Evolutionary conservation across 1,140 invertebrate genomes (phyloP).

Genomic region (Trichoplusia ni): DNA sequence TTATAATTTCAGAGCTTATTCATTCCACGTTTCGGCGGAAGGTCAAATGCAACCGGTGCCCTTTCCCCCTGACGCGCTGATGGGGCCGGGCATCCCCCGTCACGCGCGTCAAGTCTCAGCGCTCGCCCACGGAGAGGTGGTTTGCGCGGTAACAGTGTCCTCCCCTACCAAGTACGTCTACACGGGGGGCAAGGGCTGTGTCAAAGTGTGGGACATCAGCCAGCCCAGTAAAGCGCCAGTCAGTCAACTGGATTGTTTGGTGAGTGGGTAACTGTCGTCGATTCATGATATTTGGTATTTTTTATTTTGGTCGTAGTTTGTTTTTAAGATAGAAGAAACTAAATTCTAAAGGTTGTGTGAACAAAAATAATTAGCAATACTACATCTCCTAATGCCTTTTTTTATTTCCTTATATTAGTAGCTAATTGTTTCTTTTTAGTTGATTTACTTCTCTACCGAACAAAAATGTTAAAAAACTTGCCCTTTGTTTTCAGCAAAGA

Average conservation of each 20-base stretch:
- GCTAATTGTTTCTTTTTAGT: no score
- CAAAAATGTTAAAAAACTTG: not conserved
- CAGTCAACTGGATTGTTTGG: constrained; percentile 94
- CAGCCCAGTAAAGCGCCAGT: constrained; percentile 90
- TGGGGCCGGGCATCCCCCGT: constrained; percentile 96
- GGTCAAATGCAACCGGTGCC: constrained; percentile 96
- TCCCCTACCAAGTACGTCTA: constrained; percentile 98
- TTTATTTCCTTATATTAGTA: no score
- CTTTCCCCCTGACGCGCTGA: constrained; percentile 96
- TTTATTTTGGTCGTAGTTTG: constrained; percentile 7
- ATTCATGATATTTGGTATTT: constrained; percentile 22
- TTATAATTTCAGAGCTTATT: constrained; percentile 89
- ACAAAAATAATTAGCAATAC: not conserved
- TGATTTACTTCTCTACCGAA: no score
- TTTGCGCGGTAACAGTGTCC: constrained; percentile 95
- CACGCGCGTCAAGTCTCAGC: constrained; percentile 96
- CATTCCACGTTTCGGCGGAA: constrained; percentile 93
- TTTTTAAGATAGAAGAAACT: not conserved
- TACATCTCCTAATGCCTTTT: no score
- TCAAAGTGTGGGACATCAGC: constrained; percentile 97
- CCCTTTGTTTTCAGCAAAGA: constrained; percentile 86
- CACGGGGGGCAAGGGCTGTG: constrained; percentile 98
- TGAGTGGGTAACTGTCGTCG: constrained; percentile 82
- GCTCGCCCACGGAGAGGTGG: constrained; percentile 96
- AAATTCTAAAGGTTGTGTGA: constrained; percentile 2